Evolutionary conservation across 2,888 invertebrate species (phyloP), one percentile per base, ranked within the genome.

Genomic region (Halictus ligatus): DNA sequence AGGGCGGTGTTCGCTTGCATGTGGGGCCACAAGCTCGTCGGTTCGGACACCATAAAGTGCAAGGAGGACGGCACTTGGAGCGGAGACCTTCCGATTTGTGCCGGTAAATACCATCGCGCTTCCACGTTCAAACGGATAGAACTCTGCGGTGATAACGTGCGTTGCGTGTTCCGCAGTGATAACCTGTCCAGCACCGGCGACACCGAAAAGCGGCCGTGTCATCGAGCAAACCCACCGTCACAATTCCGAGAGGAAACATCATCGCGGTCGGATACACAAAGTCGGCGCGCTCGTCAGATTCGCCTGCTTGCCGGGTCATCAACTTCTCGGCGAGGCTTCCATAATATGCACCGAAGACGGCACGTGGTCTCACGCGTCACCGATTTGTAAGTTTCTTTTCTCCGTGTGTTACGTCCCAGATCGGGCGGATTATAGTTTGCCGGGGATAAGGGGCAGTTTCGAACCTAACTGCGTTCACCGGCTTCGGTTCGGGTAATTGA

Each of bases 311-410:
- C 97, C 97, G 75, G 96, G 97, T 40, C 97, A 97, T 94, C 95
- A 96, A 87, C 95, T 97, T n/a, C 95, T 97, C 48, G 98, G 98
- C 7, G 98, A 98, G 94, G 97, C 97, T 0, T 97, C 97, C 87
- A 97, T 98, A 90, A 98, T 98, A 73, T 98, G 98, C 95, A 98
- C 98, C 10, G 98, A 98, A 94, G 97, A 97, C 86, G 98, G 98
- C 74, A 97, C 97, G 93, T 98, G 98, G 98, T 98, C 98, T 2
- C 98, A 98, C 94, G 97, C 97, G 40, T 97, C 98, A 18, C 98
- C 98, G 75, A 97, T 97, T 94, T 98, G 98, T 96, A 94, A 96
- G 96, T 85, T 73, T 69, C 0, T 15, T n/a, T n/a, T n/a, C n/a
- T n/a, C n/a, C n/a, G n/a, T n/a, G n/a, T n/a, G n/a, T n/a, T n/a